These are phyloP conservation scores for Adelognathus sp. DNA, from an alignment of 2,888 invertebrate species.

Conservation along the genomic window DNA sequence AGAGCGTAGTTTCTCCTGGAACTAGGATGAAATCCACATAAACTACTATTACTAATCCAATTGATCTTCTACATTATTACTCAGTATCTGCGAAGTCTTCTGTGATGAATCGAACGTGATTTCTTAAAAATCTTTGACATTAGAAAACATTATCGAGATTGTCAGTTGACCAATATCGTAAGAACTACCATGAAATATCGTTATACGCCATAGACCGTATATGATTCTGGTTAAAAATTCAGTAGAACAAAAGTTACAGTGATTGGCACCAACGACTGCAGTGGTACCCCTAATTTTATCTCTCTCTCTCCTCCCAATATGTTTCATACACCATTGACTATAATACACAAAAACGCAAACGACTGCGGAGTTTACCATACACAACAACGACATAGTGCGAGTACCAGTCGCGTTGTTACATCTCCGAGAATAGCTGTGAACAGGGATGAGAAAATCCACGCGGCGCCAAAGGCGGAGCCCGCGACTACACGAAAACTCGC, in stretches of 20 bases:
- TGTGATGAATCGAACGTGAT: too few species aligned
- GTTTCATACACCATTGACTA: background rate
- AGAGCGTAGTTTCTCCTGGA: too few species aligned
- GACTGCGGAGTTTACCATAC: background rate
- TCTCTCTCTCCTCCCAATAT: background rate
- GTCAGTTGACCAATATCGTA: too few species aligned
- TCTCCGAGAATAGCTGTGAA: constrained; percentile 47
- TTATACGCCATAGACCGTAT: too few species aligned
- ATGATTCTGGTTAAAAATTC: too few species aligned
- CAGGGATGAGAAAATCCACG: constrained; percentile 65
- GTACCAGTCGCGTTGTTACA: constrained; percentile 19
- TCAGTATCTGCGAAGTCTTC: too few species aligned
- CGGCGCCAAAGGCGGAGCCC: constrained; percentile 76
- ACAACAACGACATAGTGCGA: background rate
- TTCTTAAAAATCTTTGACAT: too few species aligned
- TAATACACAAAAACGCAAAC: constrained; percentile 13
- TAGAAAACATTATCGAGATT: too few species aligned
- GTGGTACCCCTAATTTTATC: background rate
- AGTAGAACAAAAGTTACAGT: background rate
- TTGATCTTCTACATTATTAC: too few species aligned
- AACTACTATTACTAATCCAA: too few species aligned
- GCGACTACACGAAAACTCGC: constrained; percentile 17
- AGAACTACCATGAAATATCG: too few species aligned
- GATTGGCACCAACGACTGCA: background rate
- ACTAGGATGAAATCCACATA: too few species aligned